These are phyloP conservation scores for Latrodectus elegans DNA, from an alignment of 2,888 invertebrate species.

Conservation along the genomic window DNA sequence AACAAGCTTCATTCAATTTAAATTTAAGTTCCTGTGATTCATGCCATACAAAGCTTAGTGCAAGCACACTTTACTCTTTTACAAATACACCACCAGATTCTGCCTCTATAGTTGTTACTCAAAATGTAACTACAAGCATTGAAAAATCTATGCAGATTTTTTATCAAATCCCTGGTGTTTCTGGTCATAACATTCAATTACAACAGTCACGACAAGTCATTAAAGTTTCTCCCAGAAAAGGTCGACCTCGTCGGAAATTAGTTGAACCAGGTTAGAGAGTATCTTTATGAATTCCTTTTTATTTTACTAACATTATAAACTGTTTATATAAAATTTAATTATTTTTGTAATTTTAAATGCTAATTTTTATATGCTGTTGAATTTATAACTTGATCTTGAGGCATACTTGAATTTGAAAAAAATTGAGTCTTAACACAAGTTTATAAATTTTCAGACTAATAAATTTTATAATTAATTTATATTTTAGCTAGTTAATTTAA, in stretches of 20 bases:
- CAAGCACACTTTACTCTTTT: neutral
- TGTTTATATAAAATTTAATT: too few species aligned
- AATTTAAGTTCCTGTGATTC: constrained; percentile 15
- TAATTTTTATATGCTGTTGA: neutral
- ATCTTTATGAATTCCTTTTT: neutral
- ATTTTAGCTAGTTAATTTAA: too few species aligned
- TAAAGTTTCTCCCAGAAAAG: constrained; percentile 26
- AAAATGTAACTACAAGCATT: constrained; percentile 33
- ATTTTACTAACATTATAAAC: neutral
- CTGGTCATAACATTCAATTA: constrained; percentile 16
- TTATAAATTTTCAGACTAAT: too few species aligned
- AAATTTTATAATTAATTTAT: too few species aligned
- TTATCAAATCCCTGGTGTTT: neutral
- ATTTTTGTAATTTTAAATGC: neutral
- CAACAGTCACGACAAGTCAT: constrained; percentile 9
- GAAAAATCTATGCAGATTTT: constrained; percentile 12
- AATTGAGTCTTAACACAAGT: too few species aligned
- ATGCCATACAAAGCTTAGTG: neutral
- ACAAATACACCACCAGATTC: neutral
- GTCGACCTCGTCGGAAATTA: constrained; percentile 32
- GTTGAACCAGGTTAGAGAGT: constrained; percentile 37
- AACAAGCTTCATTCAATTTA: neutral
- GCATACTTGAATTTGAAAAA: too few species aligned
- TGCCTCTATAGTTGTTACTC: constrained; percentile 20
- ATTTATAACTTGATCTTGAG: too few species aligned